Percentiles rank a stretch among this genome's conserved stretches.
These are phyloP conservation scores for Elysia crispata DNA, from an alignment of 2,888 invertebrate genomes.

Conservation along the genomic window DNA sequence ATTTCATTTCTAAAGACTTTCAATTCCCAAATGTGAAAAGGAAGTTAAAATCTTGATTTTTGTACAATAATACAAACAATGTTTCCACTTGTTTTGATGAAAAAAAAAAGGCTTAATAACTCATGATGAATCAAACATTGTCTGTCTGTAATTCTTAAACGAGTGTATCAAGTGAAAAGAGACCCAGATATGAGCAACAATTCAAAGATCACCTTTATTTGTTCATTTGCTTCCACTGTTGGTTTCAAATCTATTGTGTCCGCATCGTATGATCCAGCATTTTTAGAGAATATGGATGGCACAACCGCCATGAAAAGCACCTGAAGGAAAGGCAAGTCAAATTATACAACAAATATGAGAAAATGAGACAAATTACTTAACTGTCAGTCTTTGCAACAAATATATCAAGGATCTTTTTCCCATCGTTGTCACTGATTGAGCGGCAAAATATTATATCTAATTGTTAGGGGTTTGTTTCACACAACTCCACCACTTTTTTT, in stretches of 20 bases:
- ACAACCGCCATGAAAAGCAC: conserved; percentile 65
- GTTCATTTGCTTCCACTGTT: conserved; percentile 66
- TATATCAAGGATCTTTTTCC: background rate
- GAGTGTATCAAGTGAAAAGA: background rate
- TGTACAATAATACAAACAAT: no score
- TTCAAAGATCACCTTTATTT: conserved; percentile 63
- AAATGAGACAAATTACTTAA: no score
- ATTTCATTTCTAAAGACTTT: no score
- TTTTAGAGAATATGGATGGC: conserved; percentile 60
- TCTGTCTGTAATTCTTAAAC: background rate
- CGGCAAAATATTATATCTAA: no score
- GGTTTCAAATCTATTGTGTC: conserved; percentile 67
- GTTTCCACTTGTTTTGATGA: no score
- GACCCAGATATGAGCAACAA: background rate
- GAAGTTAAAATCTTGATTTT: no score
- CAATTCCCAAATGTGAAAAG: no score
- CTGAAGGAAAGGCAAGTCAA: conserved; percentile 51
- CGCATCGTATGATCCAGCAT: conserved; percentile 61
- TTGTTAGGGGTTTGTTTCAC: no score
- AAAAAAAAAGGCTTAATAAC: no score
- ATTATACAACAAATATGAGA: background rate
- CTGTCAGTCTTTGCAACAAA: background rate
- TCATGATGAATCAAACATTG: no score
- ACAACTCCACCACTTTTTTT: no score
- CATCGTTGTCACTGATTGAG: background rate